phyloP scores from a whole-genome alignment of 2,113 vertebrate species.

The Cyrtonyx montezumae region DNA sequence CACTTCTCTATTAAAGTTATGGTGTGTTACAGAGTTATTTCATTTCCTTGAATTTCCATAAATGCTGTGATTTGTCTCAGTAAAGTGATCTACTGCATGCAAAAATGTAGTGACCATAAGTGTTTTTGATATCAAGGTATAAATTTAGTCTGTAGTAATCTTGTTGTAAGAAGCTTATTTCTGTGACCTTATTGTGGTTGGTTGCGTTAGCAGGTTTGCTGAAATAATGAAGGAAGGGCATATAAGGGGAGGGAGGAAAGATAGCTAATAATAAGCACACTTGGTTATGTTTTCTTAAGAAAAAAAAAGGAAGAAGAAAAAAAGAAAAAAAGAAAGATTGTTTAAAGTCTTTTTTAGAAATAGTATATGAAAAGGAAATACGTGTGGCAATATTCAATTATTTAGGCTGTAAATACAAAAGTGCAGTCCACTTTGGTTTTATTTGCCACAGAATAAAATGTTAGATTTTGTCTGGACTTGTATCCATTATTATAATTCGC shows the following conservation, averaged over 20 bases:
- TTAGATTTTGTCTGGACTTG: not conserved
- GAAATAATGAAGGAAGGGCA: not conserved
- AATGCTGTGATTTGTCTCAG: not conserved
- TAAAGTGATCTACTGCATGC: not conserved
- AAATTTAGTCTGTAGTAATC: conserved; percentile 69
- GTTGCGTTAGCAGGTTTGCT: conserved; percentile 50
- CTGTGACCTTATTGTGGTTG: conserved; percentile 55
- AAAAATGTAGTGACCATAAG: conserved; percentile 14
- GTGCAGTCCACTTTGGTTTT: not conserved
- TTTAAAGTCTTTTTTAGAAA: not conserved
- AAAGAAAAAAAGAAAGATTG: not conserved
- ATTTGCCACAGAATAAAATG: not conserved
- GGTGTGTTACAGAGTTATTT: not conserved
- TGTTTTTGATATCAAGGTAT: conserved; percentile 66
- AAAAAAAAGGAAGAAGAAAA: not conserved
- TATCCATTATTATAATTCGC: not conserved
- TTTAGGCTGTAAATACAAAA: not conserved
- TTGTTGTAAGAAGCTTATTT: conserved; percentile 72
- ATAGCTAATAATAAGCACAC: not conserved
- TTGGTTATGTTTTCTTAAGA: not conserved
- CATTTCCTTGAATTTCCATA: not conserved
- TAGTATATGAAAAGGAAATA: not conserved
- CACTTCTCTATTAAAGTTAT: not conserved
- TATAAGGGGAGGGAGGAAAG: not conserved
- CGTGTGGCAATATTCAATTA: not conserved